Evolutionary conservation across 2,888 invertebrate genomes (phyloP).

Genomic region (Parasteatoda lunata): DNA sequence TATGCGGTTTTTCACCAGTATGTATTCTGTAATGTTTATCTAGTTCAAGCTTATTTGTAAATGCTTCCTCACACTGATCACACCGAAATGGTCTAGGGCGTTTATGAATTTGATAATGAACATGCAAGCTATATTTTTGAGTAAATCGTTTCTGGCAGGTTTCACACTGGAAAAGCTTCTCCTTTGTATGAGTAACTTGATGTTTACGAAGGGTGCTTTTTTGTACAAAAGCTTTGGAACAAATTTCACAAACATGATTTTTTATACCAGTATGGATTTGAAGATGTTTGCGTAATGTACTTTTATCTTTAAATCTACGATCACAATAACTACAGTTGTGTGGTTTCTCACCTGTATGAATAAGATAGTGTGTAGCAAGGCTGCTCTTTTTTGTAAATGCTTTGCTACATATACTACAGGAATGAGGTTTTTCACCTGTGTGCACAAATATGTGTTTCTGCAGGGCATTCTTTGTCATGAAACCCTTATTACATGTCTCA

Average conservation of each 20-base stretch:
- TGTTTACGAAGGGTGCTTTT: slow-evolving; percentile 63
- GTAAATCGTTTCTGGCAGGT: slow-evolving; percentile 55
- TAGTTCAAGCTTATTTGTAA: slow-evolving; percentile 42
- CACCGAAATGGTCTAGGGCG: slow-evolving; percentile 54
- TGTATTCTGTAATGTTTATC: slow-evolving; percentile 60
- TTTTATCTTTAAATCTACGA: slow-evolving; percentile 61
- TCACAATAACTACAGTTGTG: slow-evolving; percentile 54
- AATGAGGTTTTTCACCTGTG: slow-evolving; percentile 62
- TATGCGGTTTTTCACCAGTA: slow-evolving; percentile 62
- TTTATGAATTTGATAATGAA: slow-evolving; percentile 64
- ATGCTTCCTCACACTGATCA: slow-evolving; percentile 55
- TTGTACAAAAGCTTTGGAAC: slow-evolving; percentile 54
- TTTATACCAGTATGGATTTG: slow-evolving; percentile 63
- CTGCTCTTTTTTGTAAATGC: slow-evolving; percentile 62
- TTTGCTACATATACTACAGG: slow-evolving; percentile 46
- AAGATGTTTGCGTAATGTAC: slow-evolving; percentile 55
- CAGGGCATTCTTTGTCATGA: slow-evolving; percentile 41
- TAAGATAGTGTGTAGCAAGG: slow-evolving; percentile 41
- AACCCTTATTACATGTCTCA: slow-evolving; percentile 50
- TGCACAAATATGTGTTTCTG: slow-evolving; percentile 53
- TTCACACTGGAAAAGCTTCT: slow-evolving; percentile 60
- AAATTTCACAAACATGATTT: slow-evolving; percentile 55
- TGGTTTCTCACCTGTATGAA: slow-evolving; percentile 62
- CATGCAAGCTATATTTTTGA: slow-evolving; percentile 61
- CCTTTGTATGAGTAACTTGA: slow-evolving; percentile 61